Evolutionary conservation across 2,888 invertebrate genomes (phyloP).

Genomic region (Eustalomyia histrio): DNA sequence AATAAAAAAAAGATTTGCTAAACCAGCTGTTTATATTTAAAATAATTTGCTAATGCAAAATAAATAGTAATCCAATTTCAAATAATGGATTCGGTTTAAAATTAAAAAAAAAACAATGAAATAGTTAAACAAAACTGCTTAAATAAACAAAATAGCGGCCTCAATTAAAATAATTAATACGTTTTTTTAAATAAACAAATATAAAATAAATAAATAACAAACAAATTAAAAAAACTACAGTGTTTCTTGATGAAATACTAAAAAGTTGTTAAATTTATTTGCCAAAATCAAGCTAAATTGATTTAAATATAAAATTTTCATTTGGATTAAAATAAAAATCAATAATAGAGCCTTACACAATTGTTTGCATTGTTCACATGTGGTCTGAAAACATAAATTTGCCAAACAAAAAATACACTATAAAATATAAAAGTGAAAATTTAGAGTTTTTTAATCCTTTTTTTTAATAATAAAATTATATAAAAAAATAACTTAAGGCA

Average conservation of each 20-base stretch:
- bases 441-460: too few species aligned
- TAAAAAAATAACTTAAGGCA: too few species aligned
- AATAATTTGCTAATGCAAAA: slow-evolving; percentile 10
- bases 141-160: background rate
- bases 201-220: background rate
- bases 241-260: too few species aligned
- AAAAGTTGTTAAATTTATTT: too few species aligned
- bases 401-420: too few species aligned
- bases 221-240: too few species aligned
- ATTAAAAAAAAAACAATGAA: background rate
- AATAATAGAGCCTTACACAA: slow-evolving; percentile 37
- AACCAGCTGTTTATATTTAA: slow-evolving; percentile 5
- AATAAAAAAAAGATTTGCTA: slow-evolving; percentile 4
- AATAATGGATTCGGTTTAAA: background rate
- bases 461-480: too few species aligned
- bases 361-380: slow-evolving; percentile 26
- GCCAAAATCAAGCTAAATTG: too few species aligned
- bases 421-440: too few species aligned
- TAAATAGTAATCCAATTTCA: background rate
- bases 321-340: slow-evolving; percentile 24
- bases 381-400: too few species aligned
- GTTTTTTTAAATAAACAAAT: slow-evolving; percentile 8
- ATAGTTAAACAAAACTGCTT: too few species aligned
- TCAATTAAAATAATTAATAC: background rate
- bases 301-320: too few species aligned